Percentiles rank a stretch among this genome's conserved stretches.
Conservation (phyloP, 1,140 invertebrate species). For the Cydia fagiglandana region DNA sequence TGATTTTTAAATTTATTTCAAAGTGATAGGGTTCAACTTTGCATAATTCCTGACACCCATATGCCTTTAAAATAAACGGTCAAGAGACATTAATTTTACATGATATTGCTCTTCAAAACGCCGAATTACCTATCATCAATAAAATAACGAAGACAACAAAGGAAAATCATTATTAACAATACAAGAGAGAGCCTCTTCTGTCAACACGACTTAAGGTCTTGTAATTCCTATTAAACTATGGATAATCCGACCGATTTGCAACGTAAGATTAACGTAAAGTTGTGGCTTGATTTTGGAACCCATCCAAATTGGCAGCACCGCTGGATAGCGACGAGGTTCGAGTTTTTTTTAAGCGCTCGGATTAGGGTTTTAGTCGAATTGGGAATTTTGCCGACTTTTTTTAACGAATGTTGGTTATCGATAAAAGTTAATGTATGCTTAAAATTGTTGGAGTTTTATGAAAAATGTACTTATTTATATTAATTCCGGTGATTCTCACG, state of each 20-base stretch:
- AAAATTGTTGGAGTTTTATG: not conserved
- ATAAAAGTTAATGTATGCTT: not conserved
- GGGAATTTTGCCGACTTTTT: conserved; percentile 16
- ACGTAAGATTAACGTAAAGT: conserved; percentile 44
- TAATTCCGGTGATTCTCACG: not conserved
- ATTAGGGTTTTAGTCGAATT: conserved; percentile 33
- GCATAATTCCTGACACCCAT: too few relatives aligned
- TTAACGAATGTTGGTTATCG: not conserved
- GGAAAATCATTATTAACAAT: not conserved
- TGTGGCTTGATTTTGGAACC: conserved; percentile 43
- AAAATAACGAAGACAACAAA: not conserved
- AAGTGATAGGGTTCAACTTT: too few relatives aligned
- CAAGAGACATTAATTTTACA: too few relatives aligned
- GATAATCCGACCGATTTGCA: conserved; percentile 48
- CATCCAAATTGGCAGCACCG: conserved; percentile 50
- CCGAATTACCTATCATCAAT: not conserved
- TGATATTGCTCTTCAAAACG: not conserved
- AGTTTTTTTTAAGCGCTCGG: conserved; percentile 40
- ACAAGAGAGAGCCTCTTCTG: not conserved
- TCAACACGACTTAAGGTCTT: conserved; percentile 19
- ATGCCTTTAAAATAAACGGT: too few relatives aligned
- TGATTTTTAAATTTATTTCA: too few relatives aligned
- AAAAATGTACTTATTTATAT: not conserved
- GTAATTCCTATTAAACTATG: conserved; percentile 13
- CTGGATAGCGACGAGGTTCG: conserved; percentile 39